phyloP scores from a whole-genome alignment of 2,797 vertebrate species.

The Gymnoscopelus microlampas region DNA sequence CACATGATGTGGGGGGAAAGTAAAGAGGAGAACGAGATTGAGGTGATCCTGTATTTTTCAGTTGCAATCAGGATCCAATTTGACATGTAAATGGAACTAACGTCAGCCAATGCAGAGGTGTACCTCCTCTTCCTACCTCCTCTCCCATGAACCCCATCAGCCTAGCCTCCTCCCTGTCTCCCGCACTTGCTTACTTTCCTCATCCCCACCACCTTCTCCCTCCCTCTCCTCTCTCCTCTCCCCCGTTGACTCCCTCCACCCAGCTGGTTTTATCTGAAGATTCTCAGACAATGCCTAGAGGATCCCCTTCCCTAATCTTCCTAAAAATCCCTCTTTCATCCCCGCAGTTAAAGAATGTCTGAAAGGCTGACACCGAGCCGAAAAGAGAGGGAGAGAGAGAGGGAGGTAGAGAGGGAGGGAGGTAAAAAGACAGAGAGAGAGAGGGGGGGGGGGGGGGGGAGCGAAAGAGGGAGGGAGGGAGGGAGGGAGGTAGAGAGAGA shows the following conservation, averaged over 20 bases:
- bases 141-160: too few species aligned
- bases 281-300: conserved; percentile 97
- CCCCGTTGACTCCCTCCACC: conserved; percentile 76
- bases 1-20: too few species aligned
- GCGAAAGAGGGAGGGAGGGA: too few species aligned
- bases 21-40: too few species aligned
- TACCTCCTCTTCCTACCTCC: too few species aligned
- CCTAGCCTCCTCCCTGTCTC: background rate
- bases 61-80: background rate
- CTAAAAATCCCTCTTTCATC: conserved; percentile 99
- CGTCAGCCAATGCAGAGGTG: conserved; percentile 8
- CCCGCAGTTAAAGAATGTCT: conserved; percentile 98
- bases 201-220: conserved; percentile 16
- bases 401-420: conserved; percentile 24
- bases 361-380: conserved; percentile 94
- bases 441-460: too few species aligned
- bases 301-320: conserved; percentile 96
- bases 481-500: too few species aligned
- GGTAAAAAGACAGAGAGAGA: background rate
- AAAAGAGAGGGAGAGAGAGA: conserved; percentile 67
- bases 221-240: conserved; percentile 46
- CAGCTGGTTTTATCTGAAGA: conserved; percentile 91
- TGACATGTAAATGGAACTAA: conserved; percentile 62
- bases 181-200: background rate
- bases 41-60: too few species aligned